A percentile compares a stretch with the other conserved stretches of the same genome.
Conservation (phyloP, 2,113 vertebrate genomes). For the Rhineura floridana region DNA sequence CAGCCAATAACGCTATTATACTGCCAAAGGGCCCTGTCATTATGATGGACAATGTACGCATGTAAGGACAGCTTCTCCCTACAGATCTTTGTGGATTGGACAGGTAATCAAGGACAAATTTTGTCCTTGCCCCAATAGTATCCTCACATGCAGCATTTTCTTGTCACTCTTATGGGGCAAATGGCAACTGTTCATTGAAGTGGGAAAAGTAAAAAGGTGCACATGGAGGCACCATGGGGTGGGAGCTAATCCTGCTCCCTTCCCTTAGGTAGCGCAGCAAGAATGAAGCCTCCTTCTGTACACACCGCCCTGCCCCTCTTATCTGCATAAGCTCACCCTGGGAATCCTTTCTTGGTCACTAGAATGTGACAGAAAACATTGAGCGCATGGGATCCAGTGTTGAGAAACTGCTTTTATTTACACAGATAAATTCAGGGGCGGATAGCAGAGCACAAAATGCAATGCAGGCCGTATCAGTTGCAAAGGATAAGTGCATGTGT, state of each 20-base stretch:
- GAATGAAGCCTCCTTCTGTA: not conserved
- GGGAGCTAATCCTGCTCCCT: not conserved
- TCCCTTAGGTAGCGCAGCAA: not conserved
- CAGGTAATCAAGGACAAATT: not conserved
- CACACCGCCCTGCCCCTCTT: no score
- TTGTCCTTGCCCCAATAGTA: no score
- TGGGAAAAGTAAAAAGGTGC: not conserved
- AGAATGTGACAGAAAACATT: not conserved
- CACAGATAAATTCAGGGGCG: not conserved
- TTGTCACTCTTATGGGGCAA: no score
- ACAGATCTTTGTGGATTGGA: not conserved
- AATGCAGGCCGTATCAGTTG: not conserved
- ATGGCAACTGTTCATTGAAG: not conserved
- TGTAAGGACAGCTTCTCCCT: not conserved
- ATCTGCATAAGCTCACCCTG: not conserved
- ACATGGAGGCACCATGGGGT: no score
- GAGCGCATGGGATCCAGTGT: not conserved
- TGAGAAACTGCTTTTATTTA: not conserved
- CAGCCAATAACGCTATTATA: no score
- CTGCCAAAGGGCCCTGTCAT: not conserved
- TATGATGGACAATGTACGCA: not conserved
- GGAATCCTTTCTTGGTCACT: not conserved
- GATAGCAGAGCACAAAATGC: not conserved
- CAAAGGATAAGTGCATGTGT: not conserved
- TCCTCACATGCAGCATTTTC: not conserved